Evolutionary conservation across 2,113 vertebrate species (phyloP).

Genomic region (Raja brachyura): DNA sequence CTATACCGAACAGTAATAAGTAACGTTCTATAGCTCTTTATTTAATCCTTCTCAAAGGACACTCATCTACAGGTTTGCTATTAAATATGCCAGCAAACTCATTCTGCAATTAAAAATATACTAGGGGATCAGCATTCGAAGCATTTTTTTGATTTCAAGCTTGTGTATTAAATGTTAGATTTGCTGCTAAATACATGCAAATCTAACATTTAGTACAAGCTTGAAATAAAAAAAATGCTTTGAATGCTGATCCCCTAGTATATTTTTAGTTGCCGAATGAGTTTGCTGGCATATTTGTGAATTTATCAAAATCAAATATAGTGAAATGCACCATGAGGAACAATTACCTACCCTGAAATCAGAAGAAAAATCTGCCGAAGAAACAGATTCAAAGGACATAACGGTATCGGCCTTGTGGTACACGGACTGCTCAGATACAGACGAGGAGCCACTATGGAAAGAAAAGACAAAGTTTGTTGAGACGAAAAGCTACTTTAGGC

Average conservation of each 20-base stretch:
- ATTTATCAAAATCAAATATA: not conserved
- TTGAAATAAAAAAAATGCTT: too few species aligned
- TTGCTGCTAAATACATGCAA: not conserved
- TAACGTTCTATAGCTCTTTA: not conserved
- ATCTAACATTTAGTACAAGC: not conserved
- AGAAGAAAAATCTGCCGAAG: conserved; percentile 75
- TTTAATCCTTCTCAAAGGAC: not conserved
- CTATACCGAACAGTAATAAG: not conserved
- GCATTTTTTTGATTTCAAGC: too few species aligned
- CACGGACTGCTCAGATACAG: conserved; percentile 78
- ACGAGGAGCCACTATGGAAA: conserved; percentile 68
- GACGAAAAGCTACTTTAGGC: not conserved
- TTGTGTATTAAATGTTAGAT: too few species aligned
- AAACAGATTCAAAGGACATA: conserved; percentile 70
- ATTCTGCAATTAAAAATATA: too few species aligned
- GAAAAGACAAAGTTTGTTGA: conserved; percentile 41
- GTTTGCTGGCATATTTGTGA: not conserved
- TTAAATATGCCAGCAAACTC: too few species aligned
- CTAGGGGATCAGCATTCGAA: too few species aligned
- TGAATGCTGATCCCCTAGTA: too few species aligned
- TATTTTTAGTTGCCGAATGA: not conserved
- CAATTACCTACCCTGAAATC: conserved; percentile 70
- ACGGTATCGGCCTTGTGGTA: conserved; percentile 66
- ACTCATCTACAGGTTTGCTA: not conserved
- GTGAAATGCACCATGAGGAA: not conserved